Conservation (phyloP, 2,113 vertebrate species). For the Patagioenas fasciata region DNA sequence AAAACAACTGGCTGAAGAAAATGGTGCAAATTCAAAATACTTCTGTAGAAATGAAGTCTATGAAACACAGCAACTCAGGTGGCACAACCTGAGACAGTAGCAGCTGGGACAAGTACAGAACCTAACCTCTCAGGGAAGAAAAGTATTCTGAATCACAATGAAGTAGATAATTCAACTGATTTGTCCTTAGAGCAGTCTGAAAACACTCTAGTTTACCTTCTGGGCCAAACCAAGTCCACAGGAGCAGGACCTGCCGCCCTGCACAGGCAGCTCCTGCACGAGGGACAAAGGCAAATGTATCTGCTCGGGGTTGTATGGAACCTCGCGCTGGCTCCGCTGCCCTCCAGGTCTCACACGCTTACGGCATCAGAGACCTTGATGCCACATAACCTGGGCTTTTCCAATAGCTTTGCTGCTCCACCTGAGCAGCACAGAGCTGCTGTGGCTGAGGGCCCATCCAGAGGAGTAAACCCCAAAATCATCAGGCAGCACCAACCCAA, state of each 20-base stretch:
- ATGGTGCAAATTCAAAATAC: background rate
- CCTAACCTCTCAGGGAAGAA: background rate
- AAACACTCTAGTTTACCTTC: background rate
- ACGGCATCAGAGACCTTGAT: background rate
- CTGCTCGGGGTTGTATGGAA: background rate
- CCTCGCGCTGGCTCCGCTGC: background rate
- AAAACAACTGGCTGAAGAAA: background rate
- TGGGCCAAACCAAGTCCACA: background rate
- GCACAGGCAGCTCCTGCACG: background rate
- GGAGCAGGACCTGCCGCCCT: background rate
- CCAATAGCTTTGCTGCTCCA: background rate
- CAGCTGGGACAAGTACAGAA: background rate
- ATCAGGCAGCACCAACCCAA: background rate
- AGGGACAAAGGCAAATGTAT: background rate
- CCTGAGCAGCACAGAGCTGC: background rate
- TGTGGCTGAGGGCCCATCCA: background rate
- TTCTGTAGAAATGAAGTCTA: background rate
- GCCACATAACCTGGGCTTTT: accelerated
- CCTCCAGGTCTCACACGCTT: too few relatives aligned
- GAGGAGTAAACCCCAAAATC: background rate
- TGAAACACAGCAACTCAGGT: background rate
- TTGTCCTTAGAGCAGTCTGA: background rate
- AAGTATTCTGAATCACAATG: background rate
- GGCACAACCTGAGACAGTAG: background rate
- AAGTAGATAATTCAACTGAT: background rate